Percentiles rank a stretch among this genome's conserved stretches.
Conservation (phyloP, 2,888 invertebrate genomes). For the Dichetophora obliterata region DNA sequence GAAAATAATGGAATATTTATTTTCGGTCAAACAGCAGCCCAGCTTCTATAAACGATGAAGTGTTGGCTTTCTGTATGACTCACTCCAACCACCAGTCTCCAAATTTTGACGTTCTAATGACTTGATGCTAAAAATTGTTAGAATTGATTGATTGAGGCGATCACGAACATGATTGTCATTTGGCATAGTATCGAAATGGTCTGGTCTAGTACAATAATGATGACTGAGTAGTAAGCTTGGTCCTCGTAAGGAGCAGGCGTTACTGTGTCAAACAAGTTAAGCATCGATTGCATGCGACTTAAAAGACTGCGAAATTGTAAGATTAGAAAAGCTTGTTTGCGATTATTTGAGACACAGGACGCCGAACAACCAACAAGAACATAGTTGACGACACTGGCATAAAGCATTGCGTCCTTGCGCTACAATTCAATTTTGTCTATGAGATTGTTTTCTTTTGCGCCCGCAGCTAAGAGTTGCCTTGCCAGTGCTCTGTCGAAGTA, state of each 20-base stretch:
- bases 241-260: neutral
- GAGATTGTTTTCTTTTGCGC: neutral
- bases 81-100: neutral
- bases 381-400: too few relatives aligned
- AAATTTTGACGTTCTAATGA: conserved; percentile 58
- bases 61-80: neutral
- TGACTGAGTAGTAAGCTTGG: neutral
- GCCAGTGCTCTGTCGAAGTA: neutral
- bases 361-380: too few relatives aligned
- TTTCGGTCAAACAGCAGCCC: conserved; percentile 5
- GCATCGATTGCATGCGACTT: too few relatives aligned
- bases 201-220: neutral
- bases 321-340: neutral
- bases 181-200: conserved; percentile 26
- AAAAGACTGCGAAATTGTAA: too few relatives aligned
- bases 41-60: neutral
- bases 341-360: too few relatives aligned
- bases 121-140: conserved; percentile 47
- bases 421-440: neutral
- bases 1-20: conserved; percentile 42
- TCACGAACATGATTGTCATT: conserved; percentile 37
- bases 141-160: conserved; percentile 45
- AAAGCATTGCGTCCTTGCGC: too few relatives aligned
- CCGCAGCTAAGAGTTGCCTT: neutral
- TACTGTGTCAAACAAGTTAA: too few relatives aligned